Evolutionary conservation across 2,113 vertebrate genomes (phyloP), one percentile per base, ranked within the genome.

Genomic region (Halcyon senegalensis): DNA sequence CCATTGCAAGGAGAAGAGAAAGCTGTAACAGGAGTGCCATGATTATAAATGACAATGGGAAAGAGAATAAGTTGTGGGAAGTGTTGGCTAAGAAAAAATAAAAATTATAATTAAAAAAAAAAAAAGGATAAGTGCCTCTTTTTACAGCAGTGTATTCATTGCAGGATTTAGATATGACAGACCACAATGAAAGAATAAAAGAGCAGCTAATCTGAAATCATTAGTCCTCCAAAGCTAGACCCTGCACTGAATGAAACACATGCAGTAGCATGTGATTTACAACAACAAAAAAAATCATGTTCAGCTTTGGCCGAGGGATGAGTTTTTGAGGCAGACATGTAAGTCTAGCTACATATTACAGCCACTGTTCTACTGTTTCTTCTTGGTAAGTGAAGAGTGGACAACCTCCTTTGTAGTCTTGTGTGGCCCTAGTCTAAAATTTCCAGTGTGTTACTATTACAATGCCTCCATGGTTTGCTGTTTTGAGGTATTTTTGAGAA

Each of bases 41-140:
- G 72, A 81, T 72, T 93, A 92, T 88, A 94, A 90, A 91, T 58
- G 72, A 92, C 67, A 89, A 51, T 48, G 17, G 62, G 39, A 92
- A 91, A 87, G 64, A 37, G 15, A 89, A 2, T 85, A 74, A 91
- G 30, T 72, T 88, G 64, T 66, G 72, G 25, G 53, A 87, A 94
- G 41, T 74, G 59, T 62, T 79, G 53, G 33, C 37, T 67, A 63
- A 27, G 43, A 94, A 94, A 92, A 92, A 64, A 5, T 3, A 23
- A 67, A 67, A 67, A 66, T 35, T 7, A 35, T 35, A 35, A 35
- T 35, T 35, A 18, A 31, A 66, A 43, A 41, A 43, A 13, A 51
- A 43, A 43, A 66, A 68, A 68, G 16, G 13, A 1, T 20, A 76
- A 56, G 16, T 39, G 35, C 5, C 74, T 82, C 21, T 58, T 97